phyloP scores from a whole-genome alignment of 2,888 invertebrate genomes.

The Pseudococcus longispinus region DNA sequence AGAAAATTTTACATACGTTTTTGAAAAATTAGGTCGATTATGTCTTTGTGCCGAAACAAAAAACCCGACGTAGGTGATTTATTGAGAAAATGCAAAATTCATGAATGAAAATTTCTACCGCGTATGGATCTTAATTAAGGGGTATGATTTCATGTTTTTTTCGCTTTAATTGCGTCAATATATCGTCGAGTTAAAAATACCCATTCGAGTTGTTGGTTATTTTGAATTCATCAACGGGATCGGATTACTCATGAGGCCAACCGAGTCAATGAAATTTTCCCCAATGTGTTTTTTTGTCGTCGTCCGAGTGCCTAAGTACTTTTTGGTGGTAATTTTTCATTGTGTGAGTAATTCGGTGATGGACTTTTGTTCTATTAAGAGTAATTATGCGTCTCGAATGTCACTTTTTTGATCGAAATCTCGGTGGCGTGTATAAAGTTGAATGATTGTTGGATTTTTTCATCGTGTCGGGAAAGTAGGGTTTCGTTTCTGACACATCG shows the following conservation, averaged over 20 bases:
- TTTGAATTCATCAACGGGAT: conserved; percentile 4
- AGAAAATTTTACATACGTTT: background rate
- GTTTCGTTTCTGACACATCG: too few species aligned
- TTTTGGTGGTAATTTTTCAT: background rate
- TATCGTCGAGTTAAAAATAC: background rate
- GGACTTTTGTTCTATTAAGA: background rate
- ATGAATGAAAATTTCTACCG: background rate
- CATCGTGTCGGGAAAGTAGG: too few species aligned
- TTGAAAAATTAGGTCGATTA: conserved; percentile 5
- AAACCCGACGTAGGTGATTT: background rate
- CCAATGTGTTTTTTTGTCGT: background rate
- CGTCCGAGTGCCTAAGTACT: background rate
- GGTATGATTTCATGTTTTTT: background rate
- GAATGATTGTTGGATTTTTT: too few species aligned
- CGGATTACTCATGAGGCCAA: background rate
- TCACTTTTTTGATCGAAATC: background rate
- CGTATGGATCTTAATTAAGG: background rate
- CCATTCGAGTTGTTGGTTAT: background rate
- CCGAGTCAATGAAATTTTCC: conserved; percentile 5
- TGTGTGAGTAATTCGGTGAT: background rate
- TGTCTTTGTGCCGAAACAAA: background rate
- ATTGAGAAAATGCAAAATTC: background rate
- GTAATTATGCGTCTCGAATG: background rate
- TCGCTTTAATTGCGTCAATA: background rate
- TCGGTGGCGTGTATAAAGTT: too few species aligned